phyloP scores from a whole-genome alignment of 2,113 vertebrate genomes.

The Paradoxurus hermaphroditus region DNA sequence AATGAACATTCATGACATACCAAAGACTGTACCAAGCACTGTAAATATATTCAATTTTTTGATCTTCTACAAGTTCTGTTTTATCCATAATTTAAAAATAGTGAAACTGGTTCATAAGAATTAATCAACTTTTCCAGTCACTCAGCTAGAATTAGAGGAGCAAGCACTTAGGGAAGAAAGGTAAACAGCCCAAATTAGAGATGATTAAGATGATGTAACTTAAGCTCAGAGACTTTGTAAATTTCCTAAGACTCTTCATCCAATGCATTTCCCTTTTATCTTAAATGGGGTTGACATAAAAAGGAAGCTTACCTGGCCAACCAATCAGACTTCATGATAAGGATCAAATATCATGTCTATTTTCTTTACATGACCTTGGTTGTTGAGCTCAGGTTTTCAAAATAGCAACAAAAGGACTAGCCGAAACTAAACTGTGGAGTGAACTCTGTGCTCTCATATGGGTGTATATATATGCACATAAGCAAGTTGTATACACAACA shows the following conservation, averaged over 20 bases:
- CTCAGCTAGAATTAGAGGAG: background rate
- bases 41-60: background rate
- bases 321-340: background rate
- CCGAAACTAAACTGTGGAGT: background rate
- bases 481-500: background rate
- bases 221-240: background rate
- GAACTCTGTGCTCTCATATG: background rate
- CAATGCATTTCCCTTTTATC: background rate
- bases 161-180: background rate
- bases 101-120: background rate
- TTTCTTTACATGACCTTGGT: background rate
- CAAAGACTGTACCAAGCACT: background rate
- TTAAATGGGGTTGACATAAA: background rate
- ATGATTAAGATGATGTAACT: background rate
- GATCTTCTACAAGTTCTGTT: background rate
- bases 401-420: background rate
- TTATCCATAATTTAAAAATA: constrained; percentile 13
- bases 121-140: background rate
- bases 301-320: background rate
- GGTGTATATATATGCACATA: fast-evolving
- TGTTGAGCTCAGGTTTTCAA: background rate
- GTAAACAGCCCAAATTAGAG: background rate
- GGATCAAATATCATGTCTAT: background rate
- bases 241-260: background rate
- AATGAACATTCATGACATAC: background rate